Percentiles rank a stretch among this genome's conserved stretches.
These are phyloP conservation scores for Elachura formosa DNA, from an alignment of 2,113 vertebrate genomes.

Conservation along the genomic window DNA sequence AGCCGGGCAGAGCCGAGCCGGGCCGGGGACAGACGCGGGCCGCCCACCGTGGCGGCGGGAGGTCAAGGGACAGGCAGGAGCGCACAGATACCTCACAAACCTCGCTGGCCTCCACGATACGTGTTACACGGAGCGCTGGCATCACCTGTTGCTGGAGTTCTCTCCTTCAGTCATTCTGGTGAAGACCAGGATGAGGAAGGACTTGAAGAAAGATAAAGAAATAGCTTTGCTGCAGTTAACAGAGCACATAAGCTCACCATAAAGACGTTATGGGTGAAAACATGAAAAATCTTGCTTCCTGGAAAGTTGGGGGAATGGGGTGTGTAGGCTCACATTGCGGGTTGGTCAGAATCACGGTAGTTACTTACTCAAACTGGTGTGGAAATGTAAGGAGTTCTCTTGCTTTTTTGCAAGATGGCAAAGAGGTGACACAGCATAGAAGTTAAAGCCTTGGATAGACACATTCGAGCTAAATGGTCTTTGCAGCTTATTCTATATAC, in stretches of 20 bases:
- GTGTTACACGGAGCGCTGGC: fast-evolving
- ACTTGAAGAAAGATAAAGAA: neutral
- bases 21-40: no score
- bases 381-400: neutral
- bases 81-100: fast-evolving
- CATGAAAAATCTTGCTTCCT: neutral
- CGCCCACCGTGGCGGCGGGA: no score
- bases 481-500: neutral
- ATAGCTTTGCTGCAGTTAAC: neutral
- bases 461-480: neutral
- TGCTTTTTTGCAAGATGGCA: neutral
- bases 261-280: neutral
- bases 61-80: neutral
- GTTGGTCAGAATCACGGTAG: neutral
- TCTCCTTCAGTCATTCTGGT: neutral
- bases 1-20: fast-evolving
- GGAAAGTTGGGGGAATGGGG: neutral
- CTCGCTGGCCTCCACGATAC: fast-evolving
- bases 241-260: fast-evolving
- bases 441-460: neutral
- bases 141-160: neutral
- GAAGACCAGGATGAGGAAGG: neutral
- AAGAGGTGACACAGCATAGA: neutral
- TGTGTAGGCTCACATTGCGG: fast-evolving
- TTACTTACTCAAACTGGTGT: neutral